phyloP scores from a whole-genome alignment of 1,140 invertebrate species.

The Heterodera schachtii region DNA sequence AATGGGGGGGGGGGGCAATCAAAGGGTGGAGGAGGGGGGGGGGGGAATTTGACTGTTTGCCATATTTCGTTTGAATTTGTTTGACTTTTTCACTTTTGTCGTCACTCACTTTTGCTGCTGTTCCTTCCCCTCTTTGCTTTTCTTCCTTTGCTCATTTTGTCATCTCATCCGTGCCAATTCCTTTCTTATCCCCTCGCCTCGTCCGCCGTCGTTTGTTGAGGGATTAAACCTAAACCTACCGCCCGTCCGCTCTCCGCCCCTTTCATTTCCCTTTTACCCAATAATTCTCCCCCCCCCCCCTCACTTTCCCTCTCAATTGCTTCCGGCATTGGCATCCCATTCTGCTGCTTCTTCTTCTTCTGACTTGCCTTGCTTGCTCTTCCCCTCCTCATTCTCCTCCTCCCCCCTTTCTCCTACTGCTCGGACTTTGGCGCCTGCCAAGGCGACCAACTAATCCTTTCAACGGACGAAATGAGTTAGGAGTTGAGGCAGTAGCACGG shows the following conservation, averaged over 20 bases:
- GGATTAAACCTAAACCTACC: not conserved
- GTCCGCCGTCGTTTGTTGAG: not conserved
- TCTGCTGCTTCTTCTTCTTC: not conserved
- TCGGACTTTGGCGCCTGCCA: not conserved
- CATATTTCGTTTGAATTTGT: too few relatives aligned
- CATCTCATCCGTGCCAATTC: not conserved
- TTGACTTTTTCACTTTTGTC: too few relatives aligned
- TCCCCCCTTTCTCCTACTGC: not conserved
- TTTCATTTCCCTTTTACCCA: not conserved
- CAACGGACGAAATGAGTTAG: not conserved
- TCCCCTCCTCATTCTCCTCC: not conserved
- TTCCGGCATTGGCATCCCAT: not conserved
- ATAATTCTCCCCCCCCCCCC: not conserved
- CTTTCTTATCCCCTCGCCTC: not conserved
- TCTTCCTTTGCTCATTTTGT: not conserved
- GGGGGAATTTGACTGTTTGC: too few relatives aligned
- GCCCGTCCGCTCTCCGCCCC: too few relatives aligned
- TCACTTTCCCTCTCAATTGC: not conserved
- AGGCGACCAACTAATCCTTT: not conserved
- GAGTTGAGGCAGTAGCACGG: too few relatives aligned
- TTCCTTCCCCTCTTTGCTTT: not conserved
- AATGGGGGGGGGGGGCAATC: too few relatives aligned
- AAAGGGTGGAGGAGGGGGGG: too few relatives aligned
- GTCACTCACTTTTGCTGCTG: too few relatives aligned
- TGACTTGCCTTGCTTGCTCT: not conserved